Base-by-base conservation (phyloP, 1,140 invertebrate genomes). In the Cheumatopsyche charites region DNA sequence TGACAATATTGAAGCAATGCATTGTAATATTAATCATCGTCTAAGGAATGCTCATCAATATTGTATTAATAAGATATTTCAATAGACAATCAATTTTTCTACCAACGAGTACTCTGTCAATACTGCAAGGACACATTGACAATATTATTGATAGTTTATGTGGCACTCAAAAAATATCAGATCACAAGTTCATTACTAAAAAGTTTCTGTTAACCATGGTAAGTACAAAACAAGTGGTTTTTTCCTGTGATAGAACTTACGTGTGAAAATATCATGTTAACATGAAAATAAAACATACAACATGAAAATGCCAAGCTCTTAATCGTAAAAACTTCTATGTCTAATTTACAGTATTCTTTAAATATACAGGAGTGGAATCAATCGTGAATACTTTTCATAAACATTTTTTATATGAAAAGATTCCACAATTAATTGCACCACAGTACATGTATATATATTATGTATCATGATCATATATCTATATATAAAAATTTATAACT, bases 401-500 rank as follows among this genome's bases (percentile, higher is more conserved):
- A 52, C 17, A 52, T 52, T 19, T 19, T 52, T 15, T 21, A 52
- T 52, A 19, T 11, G 9, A 15, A 17, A 15, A 21, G 17, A 19
- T 52, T 19, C 23, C 11, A 19, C 3, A 19, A 2, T 52, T 52
- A n/a, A 3, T 45, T 45, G 17, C 17, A 15, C 17, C 15, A 52
- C 45, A 49, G n/a, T 49, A 15, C 4, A 15, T 49, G 45, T 9
- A 15, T 49, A 15, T 49, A 15, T 49, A 49, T n/a, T 63, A 42
- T 63, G 42, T 42, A 63, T 63, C 29, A 36, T 36, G 9, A 9
- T 15, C 15, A 63, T 63, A 42, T 63, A 63, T 63, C n/a, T 63
- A 63, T 42, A 63, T 63, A 63, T 63, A 63, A 63, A 63, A 63
- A n/a, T 36, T 62, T 63, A 63, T 25, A 63, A 15, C 62, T 63